Evolutionary conservation across 2,797 vertebrate species (phyloP).

Genomic region (Neoniphon sammara): DNA sequence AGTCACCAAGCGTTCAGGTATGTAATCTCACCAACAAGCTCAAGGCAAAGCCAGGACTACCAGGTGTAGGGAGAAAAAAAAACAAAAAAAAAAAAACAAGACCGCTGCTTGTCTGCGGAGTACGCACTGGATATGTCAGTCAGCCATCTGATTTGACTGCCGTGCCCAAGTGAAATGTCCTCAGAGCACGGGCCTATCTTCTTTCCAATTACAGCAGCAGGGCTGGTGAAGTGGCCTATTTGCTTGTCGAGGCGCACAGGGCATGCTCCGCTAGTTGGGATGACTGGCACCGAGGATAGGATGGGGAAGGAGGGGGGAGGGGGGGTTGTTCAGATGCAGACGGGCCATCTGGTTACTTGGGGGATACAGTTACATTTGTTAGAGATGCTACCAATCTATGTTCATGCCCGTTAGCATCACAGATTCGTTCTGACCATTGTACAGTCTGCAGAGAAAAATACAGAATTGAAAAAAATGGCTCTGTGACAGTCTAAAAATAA

Average conservation of each 20-base stretch:
- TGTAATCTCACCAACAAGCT: slow-evolving; percentile 23
- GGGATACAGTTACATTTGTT: slow-evolving; percentile 15
- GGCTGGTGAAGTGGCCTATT: slow-evolving; percentile 67
- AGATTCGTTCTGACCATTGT: slow-evolving; percentile 1
- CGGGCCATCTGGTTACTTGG: slow-evolving; percentile 32
- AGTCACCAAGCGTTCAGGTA: slow-evolving; percentile 22
- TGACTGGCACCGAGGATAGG: slow-evolving; percentile 36
- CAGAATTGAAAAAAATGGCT: slow-evolving; percentile 1
- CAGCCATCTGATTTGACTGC: slow-evolving; percentile 57
- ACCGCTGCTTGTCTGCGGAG: slow-evolving; percentile 34
- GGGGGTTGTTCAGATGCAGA: slow-evolving; percentile 28
- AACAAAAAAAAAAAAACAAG: not conserved
- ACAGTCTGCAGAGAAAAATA: not conserved
- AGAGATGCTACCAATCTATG: slow-evolving; percentile 26
- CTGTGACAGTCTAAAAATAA: slow-evolving; percentile 26
- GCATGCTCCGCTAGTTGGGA: slow-evolving; percentile 45
- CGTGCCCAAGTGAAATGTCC: slow-evolving; percentile 55
- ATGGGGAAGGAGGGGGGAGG: slow-evolving; percentile 12
- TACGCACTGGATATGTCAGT: slow-evolving; percentile 47
- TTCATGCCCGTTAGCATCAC: slow-evolving; percentile 19
- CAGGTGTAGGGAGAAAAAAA: slow-evolving; percentile 9
- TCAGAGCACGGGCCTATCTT: slow-evolving; percentile 54
- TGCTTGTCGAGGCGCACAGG: slow-evolving; percentile 62
- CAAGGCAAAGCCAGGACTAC: slow-evolving; percentile 14
- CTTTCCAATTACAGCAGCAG: slow-evolving; percentile 64